phyloP scores from a whole-genome alignment of 2,113 vertebrate species.

The Pollachius pollachius region DNA sequence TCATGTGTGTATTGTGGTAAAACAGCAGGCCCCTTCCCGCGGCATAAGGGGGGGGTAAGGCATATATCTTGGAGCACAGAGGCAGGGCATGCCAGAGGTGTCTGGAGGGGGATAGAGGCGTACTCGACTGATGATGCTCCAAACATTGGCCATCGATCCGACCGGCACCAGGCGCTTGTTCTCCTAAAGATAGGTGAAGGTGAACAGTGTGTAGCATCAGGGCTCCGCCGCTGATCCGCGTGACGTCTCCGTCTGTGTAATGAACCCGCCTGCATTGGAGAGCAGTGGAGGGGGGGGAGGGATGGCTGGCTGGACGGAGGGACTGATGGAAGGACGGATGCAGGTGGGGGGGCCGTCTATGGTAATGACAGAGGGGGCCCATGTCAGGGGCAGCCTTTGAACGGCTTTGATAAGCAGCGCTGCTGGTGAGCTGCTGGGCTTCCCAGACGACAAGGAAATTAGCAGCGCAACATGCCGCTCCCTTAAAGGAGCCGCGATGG shows the following conservation, averaged over 20 bases:
- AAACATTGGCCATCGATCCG: conserved; percentile 65
- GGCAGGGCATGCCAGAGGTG: conserved; percentile 54
- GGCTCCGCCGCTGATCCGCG: conserved; percentile 58
- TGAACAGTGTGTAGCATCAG: conserved; percentile 60
- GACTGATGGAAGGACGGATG: no score
- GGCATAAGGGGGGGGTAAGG: conserved; percentile 47
- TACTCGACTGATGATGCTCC: conserved; percentile 68
- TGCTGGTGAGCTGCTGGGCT: conserved; percentile 30
- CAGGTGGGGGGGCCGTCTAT: conserved; percentile 48
- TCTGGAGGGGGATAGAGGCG: conserved; percentile 64
- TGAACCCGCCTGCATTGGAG: conserved; percentile 61
- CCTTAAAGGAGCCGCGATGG: conserved; percentile 18
- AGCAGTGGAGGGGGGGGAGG: conserved; percentile 18
- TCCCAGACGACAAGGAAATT: conserved; percentile 26
- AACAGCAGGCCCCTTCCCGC: conserved; percentile 50
- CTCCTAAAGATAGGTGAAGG: conserved; percentile 59
- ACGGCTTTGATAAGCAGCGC: conserved; percentile 43
- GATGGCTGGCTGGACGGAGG: no score
- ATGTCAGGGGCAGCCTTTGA: conserved; percentile 45
- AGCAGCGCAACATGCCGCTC: conserved; percentile 20
- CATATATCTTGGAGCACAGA: conserved; percentile 37
- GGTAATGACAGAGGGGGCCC: conserved; percentile 56
- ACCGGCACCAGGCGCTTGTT: conserved; percentile 43
- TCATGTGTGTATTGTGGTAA: conserved; percentile 47
- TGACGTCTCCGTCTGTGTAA: conserved; percentile 69